Percentiles rank a stretch among this genome's conserved stretches.
phyloP scores from a whole-genome alignment of 2,113 vertebrate genomes.

The Dicentrarchus labrax region DNA sequence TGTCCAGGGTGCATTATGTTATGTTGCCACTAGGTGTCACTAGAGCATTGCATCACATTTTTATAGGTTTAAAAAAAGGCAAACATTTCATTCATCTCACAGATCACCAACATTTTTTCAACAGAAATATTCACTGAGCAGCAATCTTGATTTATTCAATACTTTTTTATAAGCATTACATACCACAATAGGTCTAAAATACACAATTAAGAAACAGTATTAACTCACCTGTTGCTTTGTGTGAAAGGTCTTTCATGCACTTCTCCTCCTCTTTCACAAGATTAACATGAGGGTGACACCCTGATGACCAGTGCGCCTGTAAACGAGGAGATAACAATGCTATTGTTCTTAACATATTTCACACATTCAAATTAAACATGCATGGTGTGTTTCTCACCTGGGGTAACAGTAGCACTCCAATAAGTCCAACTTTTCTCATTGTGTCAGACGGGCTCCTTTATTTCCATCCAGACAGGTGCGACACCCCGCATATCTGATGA shows the following conservation, averaged over 20 bases:
- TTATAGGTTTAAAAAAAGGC: neutral
- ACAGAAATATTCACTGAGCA: neutral
- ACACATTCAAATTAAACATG: neutral
- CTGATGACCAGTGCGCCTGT: constrained; percentile 71
- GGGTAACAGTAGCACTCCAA: constrained; percentile 63
- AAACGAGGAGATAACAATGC: neutral
- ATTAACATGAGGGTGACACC: constrained; percentile 84
- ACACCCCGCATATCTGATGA: constrained; percentile 23
- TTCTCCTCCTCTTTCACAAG: constrained; percentile 84
- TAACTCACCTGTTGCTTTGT: constrained; percentile 61
- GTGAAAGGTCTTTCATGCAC: constrained; percentile 75
- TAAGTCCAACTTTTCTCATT: constrained; percentile 65
- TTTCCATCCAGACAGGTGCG: neutral
- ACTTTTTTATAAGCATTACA: neutral
- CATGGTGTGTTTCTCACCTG: constrained; percentile 45
- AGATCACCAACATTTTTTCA: neutral
- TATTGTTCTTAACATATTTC: neutral
- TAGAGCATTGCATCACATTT: constrained; percentile 15
- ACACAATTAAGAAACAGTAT: neutral
- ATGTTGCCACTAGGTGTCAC: constrained; percentile 56
- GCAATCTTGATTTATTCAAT: neutral
- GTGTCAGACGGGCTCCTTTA: neutral
- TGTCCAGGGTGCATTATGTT: neutral
- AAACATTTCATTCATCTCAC: neutral
- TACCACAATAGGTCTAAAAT: neutral